A percentile compares a stretch with the other conserved stretches of the same genome.
Conservation (phyloP, 1,140 invertebrate genomes). For the Ostrea edulis region DNA sequence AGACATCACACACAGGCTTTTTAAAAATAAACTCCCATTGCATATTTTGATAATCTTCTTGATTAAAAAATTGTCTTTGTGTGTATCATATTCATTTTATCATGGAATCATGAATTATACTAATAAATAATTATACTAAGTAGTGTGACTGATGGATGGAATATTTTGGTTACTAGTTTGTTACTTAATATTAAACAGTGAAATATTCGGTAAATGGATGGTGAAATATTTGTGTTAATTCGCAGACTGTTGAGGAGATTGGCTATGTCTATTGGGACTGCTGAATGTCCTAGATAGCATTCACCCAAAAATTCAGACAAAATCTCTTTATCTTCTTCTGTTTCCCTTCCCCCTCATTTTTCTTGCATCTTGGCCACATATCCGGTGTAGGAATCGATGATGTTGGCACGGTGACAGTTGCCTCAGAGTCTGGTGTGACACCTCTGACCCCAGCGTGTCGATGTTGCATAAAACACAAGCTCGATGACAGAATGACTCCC, state of each 20-base stretch:
- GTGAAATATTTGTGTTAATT: neutral
- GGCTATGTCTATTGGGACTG: neutral
- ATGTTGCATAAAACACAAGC: conserved; percentile 24
- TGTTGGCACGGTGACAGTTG: neutral
- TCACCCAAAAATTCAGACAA: no score
- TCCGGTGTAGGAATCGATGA: neutral
- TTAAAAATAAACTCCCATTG: no score
- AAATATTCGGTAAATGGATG: neutral
- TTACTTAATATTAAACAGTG: neutral
- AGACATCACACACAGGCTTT: no score
- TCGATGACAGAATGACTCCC: conserved; percentile 13
- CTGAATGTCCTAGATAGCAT: neutral
- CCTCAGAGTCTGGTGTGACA: neutral
- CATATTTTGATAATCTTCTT: no score
- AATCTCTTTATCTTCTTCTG: no score
- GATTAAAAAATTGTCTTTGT: no score
- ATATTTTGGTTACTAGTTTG: neutral
- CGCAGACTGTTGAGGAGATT: neutral
- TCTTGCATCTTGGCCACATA: no score
- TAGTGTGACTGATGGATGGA: no score
- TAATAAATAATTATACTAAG: no score
- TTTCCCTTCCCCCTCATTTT: no score
- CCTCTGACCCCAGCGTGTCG: conserved; percentile 10
- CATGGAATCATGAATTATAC: no score
- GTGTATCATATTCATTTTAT: no score